phyloP scores from a whole-genome alignment of 30 jellyfish, hydroid and myxozoan species.

The Hydra vulgaris region DNA sequence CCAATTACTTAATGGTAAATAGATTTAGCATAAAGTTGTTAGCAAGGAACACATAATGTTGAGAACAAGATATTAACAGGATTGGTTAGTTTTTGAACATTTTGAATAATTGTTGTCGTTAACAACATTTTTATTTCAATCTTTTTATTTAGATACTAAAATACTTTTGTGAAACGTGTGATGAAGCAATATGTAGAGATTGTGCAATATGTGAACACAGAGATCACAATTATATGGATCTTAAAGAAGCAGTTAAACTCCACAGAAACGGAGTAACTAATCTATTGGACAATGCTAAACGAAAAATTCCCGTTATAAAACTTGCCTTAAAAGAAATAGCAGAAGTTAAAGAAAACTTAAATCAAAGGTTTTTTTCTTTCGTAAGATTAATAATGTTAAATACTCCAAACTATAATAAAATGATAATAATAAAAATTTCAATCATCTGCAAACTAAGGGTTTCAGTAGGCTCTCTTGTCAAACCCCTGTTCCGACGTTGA shows the following conservation, averaged over 20 bases:
- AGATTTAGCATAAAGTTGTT: too few relatives aligned
- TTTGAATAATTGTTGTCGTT: too few relatives aligned
- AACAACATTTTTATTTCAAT: too few relatives aligned
- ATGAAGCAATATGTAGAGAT: slow-evolving; percentile 89
- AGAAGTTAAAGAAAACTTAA: slow-evolving; percentile 46
- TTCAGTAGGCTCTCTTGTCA: too few relatives aligned
- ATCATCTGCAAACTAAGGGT: too few relatives aligned
- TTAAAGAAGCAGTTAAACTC: slow-evolving; percentile 87
- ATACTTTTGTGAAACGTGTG: slow-evolving; percentile 90
- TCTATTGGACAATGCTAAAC: slow-evolving; percentile 52
- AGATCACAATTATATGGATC: slow-evolving; percentile 78
- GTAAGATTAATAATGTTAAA: too few relatives aligned
- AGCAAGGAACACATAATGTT: too few relatives aligned
- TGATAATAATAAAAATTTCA: neutral
- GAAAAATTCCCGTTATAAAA: slow-evolving; percentile 59
- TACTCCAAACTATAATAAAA: neutral
- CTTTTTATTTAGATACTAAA: slow-evolving; percentile 49
- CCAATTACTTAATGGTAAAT: too few relatives aligned
- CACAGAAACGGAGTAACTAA: slow-evolving; percentile 54
- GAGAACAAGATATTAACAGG: too few relatives aligned
- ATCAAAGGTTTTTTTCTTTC: slow-evolving; percentile 48
- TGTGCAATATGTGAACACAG: slow-evolving; percentile 96
- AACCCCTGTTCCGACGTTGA: too few relatives aligned
- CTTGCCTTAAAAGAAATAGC: slow-evolving; percentile 64
- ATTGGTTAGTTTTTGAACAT: too few relatives aligned